Base-by-base conservation (phyloP, 2,888 invertebrate genomes). In the Callyntrura guangdongensis region DNA sequence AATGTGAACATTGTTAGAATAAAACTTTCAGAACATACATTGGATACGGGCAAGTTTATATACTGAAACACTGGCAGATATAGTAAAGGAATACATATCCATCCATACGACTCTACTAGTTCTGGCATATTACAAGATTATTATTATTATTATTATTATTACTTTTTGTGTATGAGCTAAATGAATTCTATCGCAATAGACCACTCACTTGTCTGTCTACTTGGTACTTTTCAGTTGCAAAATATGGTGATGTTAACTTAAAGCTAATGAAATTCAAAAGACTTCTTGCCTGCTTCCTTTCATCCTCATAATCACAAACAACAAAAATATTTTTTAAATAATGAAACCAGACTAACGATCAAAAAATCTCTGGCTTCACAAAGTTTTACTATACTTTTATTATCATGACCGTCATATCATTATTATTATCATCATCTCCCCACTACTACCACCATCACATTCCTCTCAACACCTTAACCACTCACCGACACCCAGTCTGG, bases 121-220 rank as follows among this genome's bases (percentile, higher is more conserved):
- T 5, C 12, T 56, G 14, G 17, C 53, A 53, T 53, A 59, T 59
- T 59, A 59, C 17, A 61, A 22, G 61, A 9, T 4, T 22, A 67
- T 6, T 17, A 11, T 36, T 67, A n/a, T n/a, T n/a, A 64, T 64
- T 64, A 64, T 64, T 67, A 67, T 72, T 47, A 47, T 45, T 47
- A 72, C 22, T 67, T n/a, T 17, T 45, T 36, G 36, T 72, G 72
- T 72, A 72, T 72, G 47, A 17, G 72, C 45, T 72, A 72, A 72
- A 72, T 72, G 72, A 72, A 72, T 72, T 72, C 72, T 45, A 72
- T 72, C 17, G 45, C 47, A 74, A 22, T 74, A 36, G 36, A 72
- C 72, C 77, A 77, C 77, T 77, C 77, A 79, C 79, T 59, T 79
- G 79, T 56, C 79, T 79, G 53, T 59, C 79, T 79, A 56, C 79